phyloP scores from a whole-genome alignment of 2,797 vertebrate species.

The Coccyzus lansbergi region DNA sequence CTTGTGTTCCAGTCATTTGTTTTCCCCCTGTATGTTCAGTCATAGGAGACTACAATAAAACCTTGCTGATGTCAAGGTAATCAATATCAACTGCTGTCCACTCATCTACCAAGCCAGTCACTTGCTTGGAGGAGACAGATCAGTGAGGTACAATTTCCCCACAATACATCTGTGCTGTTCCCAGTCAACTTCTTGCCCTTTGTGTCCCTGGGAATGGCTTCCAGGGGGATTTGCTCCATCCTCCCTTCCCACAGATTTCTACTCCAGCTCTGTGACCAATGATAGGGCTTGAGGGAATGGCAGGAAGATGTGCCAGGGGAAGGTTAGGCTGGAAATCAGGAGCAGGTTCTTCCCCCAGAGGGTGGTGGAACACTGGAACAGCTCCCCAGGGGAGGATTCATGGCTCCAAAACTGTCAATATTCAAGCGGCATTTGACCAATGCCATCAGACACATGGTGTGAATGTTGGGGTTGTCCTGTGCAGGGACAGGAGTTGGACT shows the following conservation, averaged over 20 bases:
- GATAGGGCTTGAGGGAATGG: too few species aligned
- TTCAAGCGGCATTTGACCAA: too few species aligned
- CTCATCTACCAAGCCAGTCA: not conserved
- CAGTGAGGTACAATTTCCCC: not conserved
- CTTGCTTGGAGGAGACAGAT: not conserved
- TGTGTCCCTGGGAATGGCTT: not conserved
- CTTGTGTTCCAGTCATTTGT: not conserved
- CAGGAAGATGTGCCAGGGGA: too few species aligned
- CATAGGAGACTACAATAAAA: not conserved
- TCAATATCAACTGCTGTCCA: accelerated
- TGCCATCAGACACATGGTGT: too few species aligned
- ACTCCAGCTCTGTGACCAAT: not conserved
- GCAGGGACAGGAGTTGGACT: too few species aligned
- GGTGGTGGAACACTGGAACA: too few species aligned
- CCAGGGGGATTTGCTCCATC: not conserved
- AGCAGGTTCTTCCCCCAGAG: too few species aligned
- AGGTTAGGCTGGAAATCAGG: too few species aligned
- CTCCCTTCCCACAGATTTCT: not conserved
- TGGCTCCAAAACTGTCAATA: too few species aligned
- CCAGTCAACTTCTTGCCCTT: not conserved
- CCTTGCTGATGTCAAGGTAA: not conserved
- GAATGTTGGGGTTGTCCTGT: too few species aligned
- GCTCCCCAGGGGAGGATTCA: too few species aligned
- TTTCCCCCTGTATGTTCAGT: not conserved
- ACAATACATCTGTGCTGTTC: not conserved